Percentiles rank a stretch among this genome's conserved stretches.
phyloP scores from a whole-genome alignment of 2,113 vertebrate species.

The Eptesicus fuscus region DNA sequence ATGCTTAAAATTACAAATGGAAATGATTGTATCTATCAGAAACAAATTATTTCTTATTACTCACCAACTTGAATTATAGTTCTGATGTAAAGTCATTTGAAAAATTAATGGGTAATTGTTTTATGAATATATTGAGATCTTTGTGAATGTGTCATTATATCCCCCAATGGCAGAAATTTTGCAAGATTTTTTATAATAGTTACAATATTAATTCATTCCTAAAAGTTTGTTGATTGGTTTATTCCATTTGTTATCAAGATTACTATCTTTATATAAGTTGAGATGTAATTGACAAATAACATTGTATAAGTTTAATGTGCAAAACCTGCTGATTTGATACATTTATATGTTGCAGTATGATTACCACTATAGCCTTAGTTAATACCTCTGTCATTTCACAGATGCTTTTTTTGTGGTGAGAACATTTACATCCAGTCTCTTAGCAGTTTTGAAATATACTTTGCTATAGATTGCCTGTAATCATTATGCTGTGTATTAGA shows the following conservation, averaged over 20 bases:
- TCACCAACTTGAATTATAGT: not conserved
- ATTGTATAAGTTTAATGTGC: not conserved
- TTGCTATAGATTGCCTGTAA: not conserved
- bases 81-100: not conserved
- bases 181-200: not conserved
- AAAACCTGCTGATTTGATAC: not conserved
- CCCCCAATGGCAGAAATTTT: not conserved
- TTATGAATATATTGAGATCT: not conserved
- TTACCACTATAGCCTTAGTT: not conserved
- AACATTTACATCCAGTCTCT: not conserved
- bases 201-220: not conserved
- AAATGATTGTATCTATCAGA: not conserved
- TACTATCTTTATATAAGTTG: not conserved
- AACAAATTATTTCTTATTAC: not conserved
- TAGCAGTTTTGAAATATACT: not conserved
- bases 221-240: not conserved
- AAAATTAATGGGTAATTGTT: not conserved
- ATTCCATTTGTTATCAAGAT: not conserved
- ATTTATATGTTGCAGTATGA: not conserved
- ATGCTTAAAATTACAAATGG: not conserved
- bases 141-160: not conserved
- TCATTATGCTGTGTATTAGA: not conserved
- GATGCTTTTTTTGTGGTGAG: not conserved
- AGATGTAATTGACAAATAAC: not conserved
- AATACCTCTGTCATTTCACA: not conserved